phyloP scores from a whole-genome alignment of 2,888 invertebrate genomes.

The Bembecia ichneumoniformis region DNA sequence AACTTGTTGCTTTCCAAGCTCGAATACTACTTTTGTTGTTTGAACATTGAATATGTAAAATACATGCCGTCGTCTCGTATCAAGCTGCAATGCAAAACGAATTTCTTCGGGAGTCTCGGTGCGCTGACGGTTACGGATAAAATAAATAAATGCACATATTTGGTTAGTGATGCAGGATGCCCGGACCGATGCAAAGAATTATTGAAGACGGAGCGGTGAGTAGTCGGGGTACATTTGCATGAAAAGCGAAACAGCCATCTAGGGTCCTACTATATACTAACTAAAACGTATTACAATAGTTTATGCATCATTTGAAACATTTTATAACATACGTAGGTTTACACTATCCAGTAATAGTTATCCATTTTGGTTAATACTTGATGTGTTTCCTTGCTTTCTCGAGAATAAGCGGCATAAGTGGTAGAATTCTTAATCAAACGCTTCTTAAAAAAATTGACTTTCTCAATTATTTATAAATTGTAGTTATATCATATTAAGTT shows the following conservation, averaged over 20 bases:
- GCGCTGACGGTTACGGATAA: constrained; percentile 25
- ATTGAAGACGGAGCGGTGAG: constrained; percentile 23
- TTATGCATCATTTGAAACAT: too few species aligned
- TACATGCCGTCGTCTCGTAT: constrained; percentile 11
- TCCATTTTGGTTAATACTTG: too few species aligned
- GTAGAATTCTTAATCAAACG: too few species aligned
- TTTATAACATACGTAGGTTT: too few species aligned
- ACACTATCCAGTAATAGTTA: too few species aligned
- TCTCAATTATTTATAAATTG: too few species aligned
- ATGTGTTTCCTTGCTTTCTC: too few species aligned
- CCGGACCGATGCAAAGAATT: constrained; percentile 17
- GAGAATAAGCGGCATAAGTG: too few species aligned
- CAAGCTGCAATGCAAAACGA: neutral
- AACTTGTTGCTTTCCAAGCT: constrained; percentile 23
- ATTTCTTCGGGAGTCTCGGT: constrained; percentile 19
- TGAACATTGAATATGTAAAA: constrained; percentile 38
- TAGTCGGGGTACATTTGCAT: constrained; percentile 45
- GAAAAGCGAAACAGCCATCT: constrained; percentile 25
- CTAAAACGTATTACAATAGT: too few species aligned
- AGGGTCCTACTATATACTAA: too few species aligned
- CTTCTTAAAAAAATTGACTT: too few species aligned
- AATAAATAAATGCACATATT: constrained; percentile 63
- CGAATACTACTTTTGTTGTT: constrained; percentile 24
- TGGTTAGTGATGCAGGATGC: constrained; percentile 47
- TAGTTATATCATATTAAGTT: too few species aligned